Evolutionary conservation across 92 coral and sea anemone genomes (phyloP).

Genomic region (Nematostella vectensis): DNA sequence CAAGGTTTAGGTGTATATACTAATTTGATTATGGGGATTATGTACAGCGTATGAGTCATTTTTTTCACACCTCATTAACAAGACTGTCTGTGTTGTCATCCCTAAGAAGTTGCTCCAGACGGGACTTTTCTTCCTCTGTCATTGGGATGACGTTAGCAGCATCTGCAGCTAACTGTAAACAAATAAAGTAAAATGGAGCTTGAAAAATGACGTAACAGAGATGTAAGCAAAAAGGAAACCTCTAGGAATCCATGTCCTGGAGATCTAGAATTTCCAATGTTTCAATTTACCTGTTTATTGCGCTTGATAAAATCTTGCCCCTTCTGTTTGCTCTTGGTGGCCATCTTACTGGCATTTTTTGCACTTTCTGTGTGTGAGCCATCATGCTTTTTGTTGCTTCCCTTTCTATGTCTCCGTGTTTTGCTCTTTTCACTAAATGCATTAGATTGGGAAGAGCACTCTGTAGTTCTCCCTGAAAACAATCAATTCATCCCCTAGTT

Average conservation of each 20-base stretch:
- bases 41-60: neutral
- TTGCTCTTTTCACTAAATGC: neutral
- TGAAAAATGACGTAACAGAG: too few relatives aligned
- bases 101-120: conserved; percentile 65
- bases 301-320: conserved; percentile 75
- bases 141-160: conserved; percentile 86
- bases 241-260: too few relatives aligned
- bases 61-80: conserved; percentile 52
- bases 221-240: too few relatives aligned
- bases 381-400: neutral
- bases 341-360: neutral
- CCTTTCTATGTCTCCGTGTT: neutral
- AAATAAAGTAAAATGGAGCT: neutral
- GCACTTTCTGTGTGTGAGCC: neutral
- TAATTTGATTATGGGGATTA: too few relatives aligned
- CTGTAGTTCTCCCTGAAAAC: neutral
- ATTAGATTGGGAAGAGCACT: neutral
- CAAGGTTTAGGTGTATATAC: too few relatives aligned
- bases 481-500: too few relatives aligned
- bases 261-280: too few relatives aligned
- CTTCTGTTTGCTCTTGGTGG: conserved; percentile 2
- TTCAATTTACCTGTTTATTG: conserved; percentile 71
- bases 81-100: conserved; percentile 46
- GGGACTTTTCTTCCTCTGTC: conserved; percentile 90
- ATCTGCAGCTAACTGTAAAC: conserved; percentile 83